Evolutionary conservation across 2,113 vertebrate species (phyloP), one percentile per base, ranked within the genome.

Genomic region (Megaceryle maxima): DNA sequence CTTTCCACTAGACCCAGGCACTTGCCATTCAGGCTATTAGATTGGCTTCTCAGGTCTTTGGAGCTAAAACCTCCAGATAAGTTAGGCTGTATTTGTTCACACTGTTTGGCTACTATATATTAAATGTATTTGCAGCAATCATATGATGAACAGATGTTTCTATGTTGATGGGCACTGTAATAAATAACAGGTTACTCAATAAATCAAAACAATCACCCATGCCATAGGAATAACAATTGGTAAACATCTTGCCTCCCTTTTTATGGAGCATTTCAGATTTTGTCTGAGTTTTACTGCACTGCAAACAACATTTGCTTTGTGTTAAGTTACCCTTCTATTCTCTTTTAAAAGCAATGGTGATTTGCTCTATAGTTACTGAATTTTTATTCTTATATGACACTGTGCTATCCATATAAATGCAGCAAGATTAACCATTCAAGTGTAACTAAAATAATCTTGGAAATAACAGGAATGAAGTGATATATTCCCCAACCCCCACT

Each of bases 271-370:
- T 91, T 95, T 91, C 83, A 85, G 81, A 92, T 91, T 94, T 95
- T 70, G 51, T 75, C 78, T 73, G 67, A 20, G 24, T 46, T 94
- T 92, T 96, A 90, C 76, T 90, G 55, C 59, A 80, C 55, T 94
- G 77, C 25, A 94, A 96, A 74, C 44, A 92, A 91, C 63, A 95
- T 95, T 96, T 94, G 59, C 70, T 96, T 94, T 96, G 80, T 89
- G 59, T 94, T 96, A 94, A 44, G 74, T 82, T 94, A 82, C 70
- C 84, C 74, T 94, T 76, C 43, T 72, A 63, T 62, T 87, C 44
- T 67, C 66, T 81, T 94, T 78, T 79, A 72, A 96, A 94, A 94
- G 86, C 64, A 79, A 44, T 31, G 28, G 46, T 88, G 62, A 89
- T 89, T 87, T 85, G 16, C 70, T 91, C 73, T 92, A 56, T 37